Percentiles rank a stretch among this genome's conserved stretches.
phyloP scores from a whole-genome alignment of 2,888 invertebrate genomes.

The Prosopocoilus inquinatus region DNA sequence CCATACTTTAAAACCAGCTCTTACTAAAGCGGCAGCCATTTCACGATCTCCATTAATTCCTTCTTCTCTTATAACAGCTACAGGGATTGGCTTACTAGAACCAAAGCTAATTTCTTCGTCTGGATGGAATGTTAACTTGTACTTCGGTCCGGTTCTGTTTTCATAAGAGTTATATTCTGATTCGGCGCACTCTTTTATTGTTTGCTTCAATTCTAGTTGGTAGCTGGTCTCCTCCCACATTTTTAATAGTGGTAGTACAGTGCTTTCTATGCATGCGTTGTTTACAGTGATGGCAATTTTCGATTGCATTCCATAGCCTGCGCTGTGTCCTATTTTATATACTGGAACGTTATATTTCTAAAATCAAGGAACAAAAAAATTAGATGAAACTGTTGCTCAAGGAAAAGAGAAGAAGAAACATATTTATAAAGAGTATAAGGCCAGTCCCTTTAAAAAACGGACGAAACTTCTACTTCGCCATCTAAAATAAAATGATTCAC shows the following conservation, averaged over 20 bases:
- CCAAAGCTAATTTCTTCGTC: slow-evolving; percentile 52
- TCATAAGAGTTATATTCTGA: slow-evolving; percentile 75
- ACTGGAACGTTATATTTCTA: slow-evolving; percentile 59
- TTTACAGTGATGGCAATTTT: slow-evolving; percentile 61
- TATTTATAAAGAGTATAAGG: not conserved
- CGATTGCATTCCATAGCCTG: slow-evolving; percentile 66
- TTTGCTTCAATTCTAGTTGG: slow-evolving; percentile 81
- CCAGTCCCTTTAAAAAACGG: too few relatives aligned
- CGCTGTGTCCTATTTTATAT: slow-evolving; percentile 66
- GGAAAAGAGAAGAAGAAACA: slow-evolving; percentile 6
- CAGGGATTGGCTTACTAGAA: slow-evolving; percentile 51
- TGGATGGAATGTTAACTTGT: slow-evolving; percentile 70
- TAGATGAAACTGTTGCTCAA: slow-evolving; percentile 1
- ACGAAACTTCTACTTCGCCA: too few relatives aligned
- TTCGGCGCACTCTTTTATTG: slow-evolving; percentile 72
- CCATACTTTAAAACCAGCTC: slow-evolving; percentile 88
- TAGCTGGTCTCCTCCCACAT: slow-evolving; percentile 97
- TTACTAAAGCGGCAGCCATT: slow-evolving; percentile 87
- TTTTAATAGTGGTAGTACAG: slow-evolving; percentile 68
- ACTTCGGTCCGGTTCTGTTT: slow-evolving; percentile 68
- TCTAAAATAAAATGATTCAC: too few relatives aligned
- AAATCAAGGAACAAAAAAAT: slow-evolving; percentile 28
- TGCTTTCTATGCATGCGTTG: slow-evolving; percentile 61
- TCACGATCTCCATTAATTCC: slow-evolving; percentile 97
- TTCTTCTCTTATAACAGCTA: slow-evolving; percentile 95